phyloP scores from a whole-genome alignment of 2,113 vertebrate genomes.

The Catagonus wagneri region DNA sequence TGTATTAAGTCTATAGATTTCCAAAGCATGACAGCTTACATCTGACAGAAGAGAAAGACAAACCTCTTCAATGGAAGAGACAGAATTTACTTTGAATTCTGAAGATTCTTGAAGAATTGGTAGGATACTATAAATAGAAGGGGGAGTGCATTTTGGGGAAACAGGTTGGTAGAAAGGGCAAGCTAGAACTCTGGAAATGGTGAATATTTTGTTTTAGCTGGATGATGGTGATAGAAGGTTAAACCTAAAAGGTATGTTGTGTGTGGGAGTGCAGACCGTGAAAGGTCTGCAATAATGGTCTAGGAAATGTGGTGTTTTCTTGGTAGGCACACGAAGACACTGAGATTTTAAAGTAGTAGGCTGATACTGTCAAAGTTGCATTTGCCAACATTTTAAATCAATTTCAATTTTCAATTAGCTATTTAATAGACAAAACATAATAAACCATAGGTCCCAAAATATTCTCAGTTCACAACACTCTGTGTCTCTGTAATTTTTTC shows the following conservation, averaged over 20 bases:
- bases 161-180: background rate
- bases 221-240: background rate
- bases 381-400: slow-evolving; percentile 31
- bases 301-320: slow-evolving; percentile 26
- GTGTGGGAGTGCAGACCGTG: background rate
- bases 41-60: background rate
- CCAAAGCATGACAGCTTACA: background rate
- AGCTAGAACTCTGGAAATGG: background rate
- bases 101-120: slow-evolving; percentile 15
- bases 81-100: slow-evolving; percentile 33
- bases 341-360: background rate
- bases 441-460: background rate
- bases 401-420: background rate
- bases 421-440: slow-evolving; percentile 25
- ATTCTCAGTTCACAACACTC: background rate
- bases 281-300: background rate
- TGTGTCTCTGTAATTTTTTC: slow-evolving; percentile 46
- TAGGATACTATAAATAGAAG: background rate
- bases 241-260: background rate
- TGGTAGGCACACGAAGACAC: background rate
- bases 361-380: background rate
- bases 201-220: slow-evolving; percentile 37
- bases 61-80: slow-evolving; percentile 41
- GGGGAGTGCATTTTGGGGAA: background rate
- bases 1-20: slow-evolving; percentile 12